Evolutionary conservation across 1,140 invertebrate species (phyloP), one percentile per base, ranked within the genome.

Genomic region (Aphidius gifuensis): DNA sequence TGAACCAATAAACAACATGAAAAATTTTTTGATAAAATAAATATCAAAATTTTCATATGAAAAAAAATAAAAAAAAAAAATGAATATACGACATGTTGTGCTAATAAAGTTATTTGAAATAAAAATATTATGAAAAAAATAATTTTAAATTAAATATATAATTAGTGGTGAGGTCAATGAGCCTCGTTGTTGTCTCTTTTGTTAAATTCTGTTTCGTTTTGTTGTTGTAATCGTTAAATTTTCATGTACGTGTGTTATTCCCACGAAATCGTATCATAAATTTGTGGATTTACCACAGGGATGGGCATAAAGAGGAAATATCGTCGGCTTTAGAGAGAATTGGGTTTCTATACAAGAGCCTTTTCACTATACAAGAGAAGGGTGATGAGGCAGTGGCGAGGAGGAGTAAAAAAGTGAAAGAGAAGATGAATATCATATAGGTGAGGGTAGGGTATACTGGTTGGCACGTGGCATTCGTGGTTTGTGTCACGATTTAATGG

Each of bases 161-260:
- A 32, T 32, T 32, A 32, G 23, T 32, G 23, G 23, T 32, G 23
- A 32, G 23, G 23, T 32, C 23, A 32, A 32, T 32, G 23, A 32
- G 23, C 23, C 23, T 32, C 4, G 23, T 32, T 32, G 23, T 32
- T 32, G 23, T 32, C 4, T 32, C 4, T 32, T 32, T 32, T 32
- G 21, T 50, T 32, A 8, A 3, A 9, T 55, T 38, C 61, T 59
- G 56, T 59, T 50, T 56, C 42, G 21, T 53, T 45, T 49, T 60
- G 6, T 49, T 60, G 6, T 43, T n/a, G 39, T 42, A 61, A 11
- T 42, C 16, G 11, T 32, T 16, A 42, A 51, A 21, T 7, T 45
- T 39, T 32, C 62, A 57, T 62, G 55, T 70, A 60, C 63, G 69
- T 51, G 42, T 58, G 56, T 58, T 58, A 47, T 46, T 58, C 56